These are phyloP conservation scores for Acrobasis consociella DNA, from an alignment of 2,888 invertebrate genomes.

Conservation along the genomic window DNA sequence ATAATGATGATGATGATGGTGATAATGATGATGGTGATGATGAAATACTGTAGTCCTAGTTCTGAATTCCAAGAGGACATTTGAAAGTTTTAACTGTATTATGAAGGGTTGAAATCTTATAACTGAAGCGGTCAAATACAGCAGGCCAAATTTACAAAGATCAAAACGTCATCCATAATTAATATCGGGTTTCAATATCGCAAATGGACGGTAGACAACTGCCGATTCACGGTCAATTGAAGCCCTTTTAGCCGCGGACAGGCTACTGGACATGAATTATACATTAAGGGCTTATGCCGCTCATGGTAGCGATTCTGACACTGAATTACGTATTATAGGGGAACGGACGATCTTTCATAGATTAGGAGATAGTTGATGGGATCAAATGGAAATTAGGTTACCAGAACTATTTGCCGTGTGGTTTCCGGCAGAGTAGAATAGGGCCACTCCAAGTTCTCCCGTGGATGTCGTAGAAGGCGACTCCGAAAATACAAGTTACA, in stretches of 20 bases:
- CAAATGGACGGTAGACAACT: slow-evolving; percentile 54
- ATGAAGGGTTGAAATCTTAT: no score
- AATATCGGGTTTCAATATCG: slow-evolving; percentile 54
- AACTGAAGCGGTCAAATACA: not conserved
- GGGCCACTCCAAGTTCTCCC: no score
- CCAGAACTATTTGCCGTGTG: no score
- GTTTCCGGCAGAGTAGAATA: no score
- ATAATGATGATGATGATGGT: no score
- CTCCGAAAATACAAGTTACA: no score
- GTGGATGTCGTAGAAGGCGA: no score
- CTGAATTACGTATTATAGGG: slow-evolving; percentile 39
- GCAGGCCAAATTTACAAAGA: not conserved
- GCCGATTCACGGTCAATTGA: slow-evolving; percentile 68
- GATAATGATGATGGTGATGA: no score
- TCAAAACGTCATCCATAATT: slow-evolving; percentile 43
- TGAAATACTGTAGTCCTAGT: no score
- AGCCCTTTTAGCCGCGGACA: slow-evolving; percentile 58
- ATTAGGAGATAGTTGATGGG: not conserved
- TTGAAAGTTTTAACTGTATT: no score
- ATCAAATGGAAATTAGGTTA: not conserved
- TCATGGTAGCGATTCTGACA: slow-evolving; percentile 47
- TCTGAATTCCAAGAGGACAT: no score
- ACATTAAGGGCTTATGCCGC: slow-evolving; percentile 64
- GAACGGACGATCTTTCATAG: not conserved
- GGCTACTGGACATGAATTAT: slow-evolving; percentile 68